Percentiles rank a stretch among this genome's conserved stretches.
These are phyloP conservation scores for Serranus cabrilla DNA, from an alignment of 2,797 vertebrate genomes.

Conservation along the genomic window DNA sequence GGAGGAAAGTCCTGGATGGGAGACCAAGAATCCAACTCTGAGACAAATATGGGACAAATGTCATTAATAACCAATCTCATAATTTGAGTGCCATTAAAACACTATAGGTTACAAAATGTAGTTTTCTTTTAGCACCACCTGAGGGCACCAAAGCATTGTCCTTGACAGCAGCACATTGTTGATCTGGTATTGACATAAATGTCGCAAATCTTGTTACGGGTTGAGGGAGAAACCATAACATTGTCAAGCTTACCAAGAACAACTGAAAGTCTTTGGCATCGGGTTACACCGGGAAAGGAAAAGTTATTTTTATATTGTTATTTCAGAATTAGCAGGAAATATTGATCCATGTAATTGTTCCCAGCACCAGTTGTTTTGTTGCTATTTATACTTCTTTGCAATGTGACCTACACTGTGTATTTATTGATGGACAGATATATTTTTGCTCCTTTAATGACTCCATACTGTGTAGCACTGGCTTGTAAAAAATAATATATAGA, in stretches of 20 bases:
- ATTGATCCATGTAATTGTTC: not conserved
- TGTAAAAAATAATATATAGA: not conserved
- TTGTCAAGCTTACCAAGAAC: not conserved
- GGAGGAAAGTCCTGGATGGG: not conserved
- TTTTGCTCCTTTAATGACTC: not conserved
- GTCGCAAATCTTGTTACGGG: not conserved
- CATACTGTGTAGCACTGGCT: not conserved
- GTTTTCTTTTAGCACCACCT: not conserved
- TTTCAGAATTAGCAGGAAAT: conserved; percentile 8
- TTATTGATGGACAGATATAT: not conserved
- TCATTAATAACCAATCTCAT: not conserved
- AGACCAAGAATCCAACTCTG: not conserved
- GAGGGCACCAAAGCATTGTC: not conserved
- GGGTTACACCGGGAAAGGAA: not conserved
- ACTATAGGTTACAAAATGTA: not conserved
- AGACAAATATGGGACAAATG: not conserved
- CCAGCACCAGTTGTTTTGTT: conserved; percentile 1
- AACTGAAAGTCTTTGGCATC: not conserved
- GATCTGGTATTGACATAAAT: not conserved
- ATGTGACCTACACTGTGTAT: not conserved
- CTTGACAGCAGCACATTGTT: not conserved
- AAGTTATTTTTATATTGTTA: not conserved
- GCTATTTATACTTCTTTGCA: not conserved
- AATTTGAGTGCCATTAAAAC: not conserved
- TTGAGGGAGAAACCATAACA: not conserved